Conservation (phyloP, 2,888 invertebrate genomes). For the Criorhina ranunculi region DNA sequence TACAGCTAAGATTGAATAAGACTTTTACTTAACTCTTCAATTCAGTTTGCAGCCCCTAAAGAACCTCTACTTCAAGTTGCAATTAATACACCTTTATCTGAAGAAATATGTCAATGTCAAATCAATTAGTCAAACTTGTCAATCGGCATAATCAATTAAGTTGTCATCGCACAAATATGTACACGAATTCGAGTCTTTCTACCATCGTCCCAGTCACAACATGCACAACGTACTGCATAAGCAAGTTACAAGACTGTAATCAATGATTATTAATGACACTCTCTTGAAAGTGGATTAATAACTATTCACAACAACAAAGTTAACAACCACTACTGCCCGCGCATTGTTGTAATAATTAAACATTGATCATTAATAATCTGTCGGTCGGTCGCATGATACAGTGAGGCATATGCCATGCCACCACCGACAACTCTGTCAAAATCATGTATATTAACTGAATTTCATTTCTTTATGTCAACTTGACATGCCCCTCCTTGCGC, state of each 20-base stretch:
- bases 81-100: no score
- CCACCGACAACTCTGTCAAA: slow-evolving; percentile 49
- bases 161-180: slow-evolving; percentile 5
- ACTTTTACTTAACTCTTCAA: no score
- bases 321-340: slow-evolving; percentile 39
- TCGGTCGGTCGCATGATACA: slow-evolving; percentile 40
- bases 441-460: slow-evolving; percentile 47
- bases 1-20: no score
- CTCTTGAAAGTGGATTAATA: slow-evolving; percentile 35
- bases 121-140: slow-evolving; percentile 4
- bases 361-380: slow-evolving; percentile 43
- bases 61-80: no score
- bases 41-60: no score
- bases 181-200: not conserved
- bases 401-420: slow-evolving; percentile 21
- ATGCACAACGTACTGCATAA: slow-evolving; percentile 5
- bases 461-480: slow-evolving; percentile 56
- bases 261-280: slow-evolving; percentile 35
- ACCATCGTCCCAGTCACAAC: not conserved
- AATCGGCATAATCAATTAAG: slow-evolving; percentile 24
- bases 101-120: slow-evolving; percentile 4
- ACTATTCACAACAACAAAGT: slow-evolving; percentile 29
- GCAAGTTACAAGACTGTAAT: not conserved
- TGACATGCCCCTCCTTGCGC: slow-evolving; percentile 32
- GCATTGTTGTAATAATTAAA: slow-evolving; percentile 32